Evolutionary conservation across 2,888 invertebrate species (phyloP), one percentile per base, ranked within the genome.

Genomic region (Phalera bucephala): DNA sequence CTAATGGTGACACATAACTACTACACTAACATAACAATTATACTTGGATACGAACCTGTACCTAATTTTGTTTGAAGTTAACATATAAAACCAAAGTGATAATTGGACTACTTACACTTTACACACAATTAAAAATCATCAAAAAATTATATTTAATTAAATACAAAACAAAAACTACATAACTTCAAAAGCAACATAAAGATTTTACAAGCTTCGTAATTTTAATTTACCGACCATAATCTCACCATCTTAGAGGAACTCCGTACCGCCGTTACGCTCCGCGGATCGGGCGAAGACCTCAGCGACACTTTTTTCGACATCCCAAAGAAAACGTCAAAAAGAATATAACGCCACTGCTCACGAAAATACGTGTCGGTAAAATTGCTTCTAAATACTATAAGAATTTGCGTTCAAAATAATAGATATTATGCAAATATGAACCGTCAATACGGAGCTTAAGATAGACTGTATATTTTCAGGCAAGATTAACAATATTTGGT

Each of bases 331-430:
- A 78, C 72, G 62, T 57, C 64, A 66, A 73, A 75, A 73, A 23
- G 47, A 59, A 64, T 64, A 74, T 78, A 74, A 76, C 14, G 64
- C 62, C 41, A 55, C 52, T 49, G 63, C 72, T 73, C 79, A 82
- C 80, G 79, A 80, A 74, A 80, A 77, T 66, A 81, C 82, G 80
- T 81, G 80, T 78, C 72, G 70, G 66, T 72, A 63, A 76, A 81
- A 80, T 80, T 67, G 68, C 72, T 64, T 67, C 43, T 20, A 41
- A 54, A 45, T 42, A 48, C 52, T 32, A n/a, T 23, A 20, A 33
- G 48, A 28, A 43, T 46, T 53, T 47, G 20, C 29, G 30, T 32
- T 36, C 8, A 0, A 5, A 29, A 37, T 23, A 2, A 0, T 25
- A 2, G 2, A 6, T 33, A 17, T 22, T 20, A 48, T 25, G 17